Evolutionary conservation across 2,888 invertebrate species (phyloP).

Genomic region (Crepidodera aurea): DNA sequence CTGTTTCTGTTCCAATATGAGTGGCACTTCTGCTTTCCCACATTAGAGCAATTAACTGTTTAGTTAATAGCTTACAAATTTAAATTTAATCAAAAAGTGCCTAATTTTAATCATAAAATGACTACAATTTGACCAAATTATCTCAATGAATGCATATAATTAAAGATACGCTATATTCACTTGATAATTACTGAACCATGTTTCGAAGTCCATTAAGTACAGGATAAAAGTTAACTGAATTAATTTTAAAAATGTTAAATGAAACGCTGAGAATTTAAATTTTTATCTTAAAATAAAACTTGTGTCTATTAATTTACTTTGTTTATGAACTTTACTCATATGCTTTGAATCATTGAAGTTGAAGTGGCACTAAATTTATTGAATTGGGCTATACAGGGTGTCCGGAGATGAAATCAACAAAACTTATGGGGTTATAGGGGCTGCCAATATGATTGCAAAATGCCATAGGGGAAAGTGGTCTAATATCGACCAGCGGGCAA

Average conservation of each 20-base stretch:
- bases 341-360: too few relatives aligned
- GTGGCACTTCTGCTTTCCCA: background rate
- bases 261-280: background rate
- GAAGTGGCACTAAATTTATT: too few relatives aligned
- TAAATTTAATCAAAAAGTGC: background rate
- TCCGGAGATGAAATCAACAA: too few relatives aligned
- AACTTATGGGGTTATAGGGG: too few relatives aligned
- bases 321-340: too few relatives aligned
- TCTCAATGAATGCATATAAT: background rate
- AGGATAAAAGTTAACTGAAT: background rate
- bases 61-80: slow-evolving; percentile 6
- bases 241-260: background rate
- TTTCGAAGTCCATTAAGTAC: background rate
- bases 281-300: too few relatives aligned
- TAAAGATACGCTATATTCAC: background rate
- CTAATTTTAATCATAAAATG: background rate
- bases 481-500: too few relatives aligned
- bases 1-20: too few relatives aligned
- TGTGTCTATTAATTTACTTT: too few relatives aligned
- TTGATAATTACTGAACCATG: background rate
- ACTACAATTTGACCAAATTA: slow-evolving; percentile 2
- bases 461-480: too few relatives aligned
- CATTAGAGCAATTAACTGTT: background rate
- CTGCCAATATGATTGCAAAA: too few relatives aligned
- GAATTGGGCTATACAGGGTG: too few relatives aligned